Base-by-base conservation (phyloP, 2,113 vertebrate genomes). In the Pollimyrus isidori region DNA sequence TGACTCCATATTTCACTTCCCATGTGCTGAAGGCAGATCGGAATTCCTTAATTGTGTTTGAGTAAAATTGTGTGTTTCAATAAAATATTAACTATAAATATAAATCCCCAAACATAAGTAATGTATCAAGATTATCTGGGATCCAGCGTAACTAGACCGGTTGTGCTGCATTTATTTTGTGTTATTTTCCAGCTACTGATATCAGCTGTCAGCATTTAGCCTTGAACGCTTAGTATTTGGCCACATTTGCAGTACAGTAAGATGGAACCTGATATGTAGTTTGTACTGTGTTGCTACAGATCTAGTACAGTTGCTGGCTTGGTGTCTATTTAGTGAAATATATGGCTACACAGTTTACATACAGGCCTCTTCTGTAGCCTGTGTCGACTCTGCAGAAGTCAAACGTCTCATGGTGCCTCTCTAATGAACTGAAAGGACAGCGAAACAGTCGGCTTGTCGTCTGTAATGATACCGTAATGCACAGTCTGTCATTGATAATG, bases 381-480 rank as follows among this genome's bases (percentile, higher is more conserved):
- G 35, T 73, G 49, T 76, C 49, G 26, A 88, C 45, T 45, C 58
- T 26, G 46, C 46, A 11, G 46, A 82, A 39, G 17, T 19, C 76
- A 82, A 48, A 84, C 1, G 39, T 84, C 23, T 84, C 35, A 45
- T 84, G 15, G 82, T 23, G 82, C 15, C 46, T 48, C 45, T 46
- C 39, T 48, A 21, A 45, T 84, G 15, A 83, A 83, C 76, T 82
- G 76, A 82, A 82, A 45, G 30, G 42, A 82, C 83, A 86, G 19
- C 1, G 46, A 49, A n/a, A n/a, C 83, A 46, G 83, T 86, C 42
- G 19, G 42, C 80, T 83, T 83, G 35, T 83, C 39, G 9, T 46
- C 80, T 83, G 80, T 46, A 86, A 84, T 84, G 45, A 84, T 46
- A 84, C 82, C 23, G 23, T 84, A 84, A 84, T 84, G 82, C 82